Conservation (phyloP, 30 jellyfish, hydroid and myxozoan genomes). For the Hydra vulgaris region DNA sequence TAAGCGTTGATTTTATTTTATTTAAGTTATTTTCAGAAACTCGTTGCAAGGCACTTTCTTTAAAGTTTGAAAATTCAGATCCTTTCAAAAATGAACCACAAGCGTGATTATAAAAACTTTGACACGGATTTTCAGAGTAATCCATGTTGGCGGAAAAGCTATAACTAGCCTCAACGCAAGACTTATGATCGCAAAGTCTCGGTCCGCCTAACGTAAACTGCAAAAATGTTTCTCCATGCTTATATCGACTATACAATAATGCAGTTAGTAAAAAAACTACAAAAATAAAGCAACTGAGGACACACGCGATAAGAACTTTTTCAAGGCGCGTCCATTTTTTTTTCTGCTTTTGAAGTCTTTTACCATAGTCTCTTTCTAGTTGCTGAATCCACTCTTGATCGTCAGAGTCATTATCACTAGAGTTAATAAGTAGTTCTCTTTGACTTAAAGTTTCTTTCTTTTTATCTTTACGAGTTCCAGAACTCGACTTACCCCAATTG, state of each 20-base stretch:
- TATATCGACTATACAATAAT: conserved; percentile 16
- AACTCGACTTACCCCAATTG: conserved; percentile 13
- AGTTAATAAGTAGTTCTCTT: conserved; percentile 29
- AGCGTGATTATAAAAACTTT: conserved; percentile 60
- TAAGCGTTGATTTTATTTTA: conserved; percentile 38
- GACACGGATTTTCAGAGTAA: conserved; percentile 43
- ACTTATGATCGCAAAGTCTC: conserved; percentile 31
- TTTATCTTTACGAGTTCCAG: conserved; percentile 9
- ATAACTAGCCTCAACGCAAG: conserved; percentile 59
- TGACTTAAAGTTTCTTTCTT: conserved; percentile 1
- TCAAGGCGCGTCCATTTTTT: conserved; percentile 53
- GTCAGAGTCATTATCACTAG: conserved; percentile 67
- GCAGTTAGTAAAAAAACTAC: conserved; percentile 30
- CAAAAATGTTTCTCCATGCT: conserved; percentile 6
- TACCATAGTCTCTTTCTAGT: conserved; percentile 70
- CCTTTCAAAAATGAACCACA: conserved; percentile 66
- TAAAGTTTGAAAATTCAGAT: conserved; percentile 44
- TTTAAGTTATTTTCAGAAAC: conserved; percentile 48
- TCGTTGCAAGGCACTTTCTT: conserved; percentile 60
- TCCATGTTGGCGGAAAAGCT: conserved; percentile 28
- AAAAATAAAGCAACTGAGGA: conserved; percentile 12
- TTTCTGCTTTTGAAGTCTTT: conserved; percentile 30
- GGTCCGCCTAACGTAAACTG: conserved; percentile 34
- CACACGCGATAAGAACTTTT: conserved; percentile 22
- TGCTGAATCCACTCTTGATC: conserved; percentile 97